Evolutionary conservation across 2,797 vertebrate genomes (phyloP), one percentile per base, ranked within the genome.

Genomic region (Lagocephalus sceleratus): DNA sequence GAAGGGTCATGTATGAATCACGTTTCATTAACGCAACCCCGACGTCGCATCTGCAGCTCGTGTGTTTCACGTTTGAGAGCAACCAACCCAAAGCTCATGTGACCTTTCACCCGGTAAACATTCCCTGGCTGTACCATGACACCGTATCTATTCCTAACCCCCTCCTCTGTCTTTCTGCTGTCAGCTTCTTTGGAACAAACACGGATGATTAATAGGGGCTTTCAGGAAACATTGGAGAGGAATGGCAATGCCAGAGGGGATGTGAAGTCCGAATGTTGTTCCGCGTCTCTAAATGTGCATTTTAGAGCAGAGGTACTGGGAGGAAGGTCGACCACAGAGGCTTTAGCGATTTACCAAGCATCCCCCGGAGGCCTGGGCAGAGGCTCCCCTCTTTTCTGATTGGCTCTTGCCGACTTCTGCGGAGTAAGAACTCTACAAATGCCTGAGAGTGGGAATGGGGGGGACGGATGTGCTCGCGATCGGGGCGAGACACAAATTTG

Each of bases 321-420:
- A 73, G 73, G 63, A 74, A 51, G 73, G 66, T 70, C 80, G 65
- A 79, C 81, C 73, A 65, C 61, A 51, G 57, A 71, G 57, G 63
- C 72, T 66, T 75, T 79, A 69, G 70, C 70, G 84, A 77, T 87
- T 86, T 85, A 81, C 82, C 70, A 80, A 84, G 56, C 64, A 60
- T 85, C 79, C 77, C 66, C 63, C 50, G 65, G 71, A 79, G 79
- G 70, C 75, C 54, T 43, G 42, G 3, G 6, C 63, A 65, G 79
- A 78, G 66, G 77, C 87, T 86, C 83, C 84, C 84, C 78, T 86
- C 68, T 44, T 54, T 60, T 74, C 67, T 67, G 61, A 88, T 89
- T 90, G 85, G 88, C 51, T 61, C 5, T 63, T 12, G 23, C 51
- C 17, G 57, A 60, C 57, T 75, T 83, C 65, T 75, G 38, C 68